Base-by-base conservation (phyloP, 2,888 invertebrate genomes). In the Epirrhoe alternata region DNA sequence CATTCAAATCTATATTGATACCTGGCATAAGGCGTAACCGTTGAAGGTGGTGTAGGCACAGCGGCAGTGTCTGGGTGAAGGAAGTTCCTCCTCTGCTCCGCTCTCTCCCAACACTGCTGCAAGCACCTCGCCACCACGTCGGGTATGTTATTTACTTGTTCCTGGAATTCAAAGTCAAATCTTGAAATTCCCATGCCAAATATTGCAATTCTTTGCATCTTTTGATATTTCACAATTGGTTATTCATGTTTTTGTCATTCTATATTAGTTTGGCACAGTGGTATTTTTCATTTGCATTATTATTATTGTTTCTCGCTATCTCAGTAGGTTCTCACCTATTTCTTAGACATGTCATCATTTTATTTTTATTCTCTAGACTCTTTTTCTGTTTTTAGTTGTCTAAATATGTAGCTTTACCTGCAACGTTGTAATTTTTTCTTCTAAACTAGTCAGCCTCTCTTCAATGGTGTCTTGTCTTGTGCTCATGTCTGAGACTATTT, bases 401-500 rank as follows among this genome's bases (percentile, higher is more conserved):
- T 35, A 14, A 47, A 14, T 16, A 8, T 45, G n/a, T 45, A 31
- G 24, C 8, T 56, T 58, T 86, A 96, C 95, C 94, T 98, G 98
- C 83, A 99, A 93, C 71, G 96, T 94, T 74, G 95, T 95, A 80
- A 99, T 93, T 92, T 98, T 98, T 85, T 98, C 98, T 94, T 99
- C 99, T 87, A 99, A 95, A 82, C 97, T 96, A 76, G 97, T 96
- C 81, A 99, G 95, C 83, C 99, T 96, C 90, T 98, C 98, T 89
- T 99, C 99, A 77, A 99, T 95, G 59, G 96, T 95, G 86, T 98
- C 98, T 90, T 99, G 99, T 61, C 98, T 96, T 69, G 97, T 96
- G 85, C 98, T 98, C 97, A 99, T 98, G 83, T 99, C 99, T 64
- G 98, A 98, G 74, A 99, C 99, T 81, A 99, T 97, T 94, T 99